Evolutionary conservation across 2,113 vertebrate genomes (phyloP).

Genomic region (Bambusicola thoracicus): DNA sequence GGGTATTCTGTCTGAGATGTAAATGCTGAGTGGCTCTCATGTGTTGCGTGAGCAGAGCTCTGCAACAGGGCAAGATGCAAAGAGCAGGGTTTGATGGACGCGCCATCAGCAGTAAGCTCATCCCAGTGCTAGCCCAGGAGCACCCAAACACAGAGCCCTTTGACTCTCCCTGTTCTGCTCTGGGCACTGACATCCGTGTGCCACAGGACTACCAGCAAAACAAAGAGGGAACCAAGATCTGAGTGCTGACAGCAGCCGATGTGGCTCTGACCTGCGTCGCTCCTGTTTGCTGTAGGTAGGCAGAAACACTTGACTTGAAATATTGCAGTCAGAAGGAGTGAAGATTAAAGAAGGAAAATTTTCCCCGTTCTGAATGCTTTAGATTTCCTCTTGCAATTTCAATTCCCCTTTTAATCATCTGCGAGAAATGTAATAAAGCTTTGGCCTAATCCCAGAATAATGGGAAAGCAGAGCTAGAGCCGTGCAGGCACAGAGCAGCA

Average conservation of each 20-base stretch:
- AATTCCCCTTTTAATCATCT: background rate
- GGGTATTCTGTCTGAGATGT: background rate
- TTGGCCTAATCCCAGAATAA: background rate
- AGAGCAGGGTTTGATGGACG: background rate
- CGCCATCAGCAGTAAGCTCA: background rate
- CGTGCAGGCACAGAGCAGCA: accelerated
- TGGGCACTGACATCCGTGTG: background rate
- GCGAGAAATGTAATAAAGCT: background rate
- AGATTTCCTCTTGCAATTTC: background rate
- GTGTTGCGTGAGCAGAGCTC: background rate
- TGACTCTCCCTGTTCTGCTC: background rate
- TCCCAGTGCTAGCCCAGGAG: background rate
- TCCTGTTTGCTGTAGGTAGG: background rate
- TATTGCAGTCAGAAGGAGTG: background rate
- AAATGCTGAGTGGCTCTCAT: background rate
- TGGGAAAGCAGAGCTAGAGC: background rate
- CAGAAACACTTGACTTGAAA: background rate
- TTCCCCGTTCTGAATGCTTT: background rate
- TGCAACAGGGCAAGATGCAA: background rate
- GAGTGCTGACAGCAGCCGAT: background rate
- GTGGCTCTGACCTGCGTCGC: background rate
- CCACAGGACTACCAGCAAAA: background rate
- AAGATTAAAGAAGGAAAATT: background rate
- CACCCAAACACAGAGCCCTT: background rate
- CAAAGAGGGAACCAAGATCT: background rate